Base-by-base conservation (phyloP, 1,140 invertebrate genomes). In the Trichogramma pretiosum region DNA sequence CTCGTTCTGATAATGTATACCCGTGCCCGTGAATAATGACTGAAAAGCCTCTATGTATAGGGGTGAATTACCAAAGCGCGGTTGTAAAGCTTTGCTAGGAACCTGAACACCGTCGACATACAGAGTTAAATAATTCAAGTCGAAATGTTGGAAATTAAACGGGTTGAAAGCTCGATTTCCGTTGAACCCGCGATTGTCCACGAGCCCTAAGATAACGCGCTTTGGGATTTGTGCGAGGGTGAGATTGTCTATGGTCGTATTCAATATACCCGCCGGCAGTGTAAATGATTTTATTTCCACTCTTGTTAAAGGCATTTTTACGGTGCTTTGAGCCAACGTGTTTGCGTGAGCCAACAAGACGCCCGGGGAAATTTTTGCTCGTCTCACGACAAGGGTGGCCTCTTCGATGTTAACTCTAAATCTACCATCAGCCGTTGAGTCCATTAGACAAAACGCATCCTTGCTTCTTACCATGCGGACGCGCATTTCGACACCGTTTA, bases 11-110 rank as follows among this genome's bases (percentile, higher is more conserved):
- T n/a, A n/a, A n/a, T n/a, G n/a, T n/a, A n/a, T n/a, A n/a, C n/a
- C n/a, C n/a, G n/a, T n/a, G n/a, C n/a, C n/a, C n/a, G n/a, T n/a
- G n/a, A n/a, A n/a, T n/a, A n/a, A n/a, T n/a, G n/a, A n/a, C 26
- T 30, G 26, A 30, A 13, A 7, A 13, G 7, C 26, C 7, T 30
- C 26, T 30, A 30, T 13, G 26, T 30, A 30, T 30, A 30, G 13
- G 7, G 26, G 13, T 30, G 13, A 30, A 30, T 30, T 9, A 30
- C n/a, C n/a, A 30, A 30, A 8, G 7, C 7, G 13, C 53, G 50
- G 60, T 52, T 64, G 56, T 60, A 33, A 52, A 70, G 68, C 46
- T 62, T n/a, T n/a, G n/a, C n/a, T n/a, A n/a, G n/a, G n/a, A n/a
- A n/a, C n/a, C n/a, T n/a, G n/a, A n/a, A n/a, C n/a, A n/a, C n/a